phyloP scores from a whole-genome alignment of 2,888 invertebrate species.

The Geophilus truncorum region DNA sequence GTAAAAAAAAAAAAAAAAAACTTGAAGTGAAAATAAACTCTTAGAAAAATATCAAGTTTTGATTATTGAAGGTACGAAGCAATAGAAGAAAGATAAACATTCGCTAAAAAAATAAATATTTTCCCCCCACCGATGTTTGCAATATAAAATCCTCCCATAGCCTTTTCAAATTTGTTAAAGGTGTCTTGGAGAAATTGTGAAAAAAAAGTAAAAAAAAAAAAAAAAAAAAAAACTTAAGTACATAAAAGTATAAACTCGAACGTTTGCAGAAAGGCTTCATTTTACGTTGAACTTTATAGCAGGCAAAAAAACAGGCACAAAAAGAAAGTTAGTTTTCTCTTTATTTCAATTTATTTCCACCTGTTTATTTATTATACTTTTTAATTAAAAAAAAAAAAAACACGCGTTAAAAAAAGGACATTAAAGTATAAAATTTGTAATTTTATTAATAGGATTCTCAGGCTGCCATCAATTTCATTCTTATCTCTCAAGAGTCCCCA shows the following conservation, averaged over 20 bases:
- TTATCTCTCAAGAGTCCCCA: constrained; percentile 3
- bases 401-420: not conserved
- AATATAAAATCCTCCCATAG: not conserved
- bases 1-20: not conserved
- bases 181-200: not conserved
- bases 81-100: not conserved
- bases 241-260: not conserved
- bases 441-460: not conserved
- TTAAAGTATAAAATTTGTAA: not conserved
- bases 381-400: not conserved
- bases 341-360: not conserved
- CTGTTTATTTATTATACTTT: not conserved
- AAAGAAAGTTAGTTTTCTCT: not conserved
- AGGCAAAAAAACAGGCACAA: not conserved
- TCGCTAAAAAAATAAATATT: not conserved
- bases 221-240: not conserved
- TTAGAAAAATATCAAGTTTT: not conserved
- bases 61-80: not conserved
- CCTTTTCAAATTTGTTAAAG: not conserved
- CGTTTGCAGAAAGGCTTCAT: not conserved
- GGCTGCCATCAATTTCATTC: not conserved
- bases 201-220: not conserved
- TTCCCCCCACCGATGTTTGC: not conserved
- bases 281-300: not conserved
- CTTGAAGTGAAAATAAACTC: not conserved